A percentile compares a stretch with the other conserved stretches of the same genome.
phyloP scores from a whole-genome alignment of 2,797 vertebrate species.

The Strix occidentalis region DNA sequence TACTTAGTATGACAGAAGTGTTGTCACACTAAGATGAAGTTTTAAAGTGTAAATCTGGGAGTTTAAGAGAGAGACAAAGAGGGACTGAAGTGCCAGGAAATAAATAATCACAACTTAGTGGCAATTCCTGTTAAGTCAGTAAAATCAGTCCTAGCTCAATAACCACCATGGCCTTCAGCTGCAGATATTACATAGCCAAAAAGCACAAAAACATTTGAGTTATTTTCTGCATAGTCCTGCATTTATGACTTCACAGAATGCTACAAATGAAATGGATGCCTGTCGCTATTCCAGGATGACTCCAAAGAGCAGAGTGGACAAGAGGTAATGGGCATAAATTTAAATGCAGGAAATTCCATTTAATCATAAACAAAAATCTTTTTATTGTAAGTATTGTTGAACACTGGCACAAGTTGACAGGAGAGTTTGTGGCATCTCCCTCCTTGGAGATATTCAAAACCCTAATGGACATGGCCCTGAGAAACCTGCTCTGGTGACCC shows the following conservation, averaged over 20 bases:
- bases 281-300: not conserved
- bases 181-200: not conserved
- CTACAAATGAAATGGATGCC: not conserved
- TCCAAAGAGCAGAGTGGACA: not conserved
- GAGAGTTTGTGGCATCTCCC: not conserved
- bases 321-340: not conserved
- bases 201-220: not conserved
- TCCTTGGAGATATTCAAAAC: not conserved
- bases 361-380: not conserved
- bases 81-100: not conserved
- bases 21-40: not conserved
- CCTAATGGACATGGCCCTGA: not conserved
- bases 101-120: not conserved
- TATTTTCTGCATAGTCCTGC: not conserved
- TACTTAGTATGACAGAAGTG: no score
- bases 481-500: not conserved
- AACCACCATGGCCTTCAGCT: not conserved
- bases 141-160: not conserved
- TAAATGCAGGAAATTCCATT: not conserved
- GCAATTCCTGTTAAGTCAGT: not conserved
- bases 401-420: not conserved
- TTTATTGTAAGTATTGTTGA: not conserved
- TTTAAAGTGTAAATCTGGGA: not conserved
- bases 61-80: not conserved
- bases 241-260: not conserved